Evolutionary conservation across 2,113 vertebrate species (phyloP), one percentile per base, ranked within the genome.

Genomic region (Micromys minutus): DNA sequence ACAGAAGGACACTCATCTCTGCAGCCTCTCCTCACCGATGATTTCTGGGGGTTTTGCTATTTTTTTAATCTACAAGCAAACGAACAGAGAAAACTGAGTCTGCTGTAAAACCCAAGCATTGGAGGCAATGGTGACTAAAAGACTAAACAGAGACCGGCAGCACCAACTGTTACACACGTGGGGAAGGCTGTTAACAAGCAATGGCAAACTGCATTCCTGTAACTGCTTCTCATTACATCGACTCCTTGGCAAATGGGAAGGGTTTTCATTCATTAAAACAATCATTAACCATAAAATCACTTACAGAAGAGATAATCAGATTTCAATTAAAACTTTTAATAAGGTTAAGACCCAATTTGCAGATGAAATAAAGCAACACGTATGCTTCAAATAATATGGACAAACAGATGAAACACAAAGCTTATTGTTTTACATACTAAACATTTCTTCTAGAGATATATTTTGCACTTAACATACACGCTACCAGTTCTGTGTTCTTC

Each of bases 201-300:
- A 83, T 97, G 96, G 88, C 96, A 97, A 98, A 97, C 96, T 95
- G 42, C 87, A 69, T 96, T 97, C 96, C 90, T 93, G 96, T 97
- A 98, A 98, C 97, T 98, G 97, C 96, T 98, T 98, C 91, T 97
- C 61, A 97, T 98, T 98, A 97, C 71, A 96, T 97, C 92, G 96
- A 97, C 95, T 91, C 81, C 97, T 98, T 50, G 74, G 98, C 97
- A 98, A 98, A 98, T 97, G 97, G 98, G 97, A 89, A 98, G 98
- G 92, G 94, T 98, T 98, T 98, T 98, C 97, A 95, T 88, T 96
- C 93, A 97, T 87, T 97, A 97, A 97, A 98, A 98, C 94, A 97
- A 97, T 97, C 97, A 98, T 97, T 98, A 98, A 97, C 94, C 97
- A 67, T 93, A 97, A 96, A 96, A 96, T 97, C 90, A 95, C 59